phyloP scores from a whole-genome alignment of 2,797 vertebrate species.

The Rousettus madagascariensis region DNA sequence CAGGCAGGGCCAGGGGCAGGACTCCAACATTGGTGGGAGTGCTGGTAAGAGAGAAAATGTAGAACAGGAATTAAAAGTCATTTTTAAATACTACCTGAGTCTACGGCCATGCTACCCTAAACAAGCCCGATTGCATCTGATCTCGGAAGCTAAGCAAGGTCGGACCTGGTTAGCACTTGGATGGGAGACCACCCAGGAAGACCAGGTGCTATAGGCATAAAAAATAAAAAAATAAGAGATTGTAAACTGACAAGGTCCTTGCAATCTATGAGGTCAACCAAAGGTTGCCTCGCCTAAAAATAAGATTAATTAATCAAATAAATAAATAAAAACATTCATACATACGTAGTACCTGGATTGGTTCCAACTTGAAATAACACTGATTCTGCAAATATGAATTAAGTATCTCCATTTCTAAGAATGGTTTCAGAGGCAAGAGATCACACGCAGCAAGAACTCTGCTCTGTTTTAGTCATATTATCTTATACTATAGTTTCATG shows the following conservation, averaged over 20 bases:
- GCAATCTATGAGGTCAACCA: no score
- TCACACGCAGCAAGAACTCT: not conserved
- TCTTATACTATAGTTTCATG: not conserved
- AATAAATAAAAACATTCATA: no score
- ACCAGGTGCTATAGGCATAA: no score
- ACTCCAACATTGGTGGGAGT: not conserved
- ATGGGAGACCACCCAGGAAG: no score
- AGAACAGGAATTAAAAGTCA: slow-evolving; percentile 14
- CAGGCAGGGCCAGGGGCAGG: not conserved
- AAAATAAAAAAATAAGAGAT: no score
- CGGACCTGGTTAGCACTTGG: no score
- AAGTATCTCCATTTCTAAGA: not conserved
- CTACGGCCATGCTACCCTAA: no score
- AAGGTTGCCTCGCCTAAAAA: no score
- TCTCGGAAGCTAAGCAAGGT: no score
- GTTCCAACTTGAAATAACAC: not conserved
- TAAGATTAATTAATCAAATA: no score
- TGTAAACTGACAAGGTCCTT: no score
- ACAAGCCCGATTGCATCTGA: no score
- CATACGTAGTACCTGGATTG: not conserved
- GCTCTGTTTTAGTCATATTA: not conserved
- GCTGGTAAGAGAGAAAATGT: slow-evolving; percentile 7
- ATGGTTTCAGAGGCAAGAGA: not conserved
- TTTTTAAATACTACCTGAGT: slow-evolving; percentile 21
- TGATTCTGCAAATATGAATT: not conserved